Percentiles rank a stretch among this genome's conserved stretches.
phyloP scores from a whole-genome alignment of 2,797 vertebrate genomes.

The Phylloscopus collybita region DNA sequence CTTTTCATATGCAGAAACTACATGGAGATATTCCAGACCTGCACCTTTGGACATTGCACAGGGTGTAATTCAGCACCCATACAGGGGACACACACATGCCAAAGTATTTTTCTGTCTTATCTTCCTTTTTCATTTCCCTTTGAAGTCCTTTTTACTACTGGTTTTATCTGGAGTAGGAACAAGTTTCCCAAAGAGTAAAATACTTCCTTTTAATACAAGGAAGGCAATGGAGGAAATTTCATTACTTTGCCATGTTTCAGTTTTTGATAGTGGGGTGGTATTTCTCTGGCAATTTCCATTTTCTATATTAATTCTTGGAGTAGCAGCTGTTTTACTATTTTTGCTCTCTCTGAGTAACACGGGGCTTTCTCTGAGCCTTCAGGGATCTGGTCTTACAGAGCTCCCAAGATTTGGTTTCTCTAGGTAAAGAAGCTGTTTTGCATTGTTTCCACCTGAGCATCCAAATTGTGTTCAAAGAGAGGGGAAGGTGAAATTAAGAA shows the following conservation, averaged over 20 bases:
- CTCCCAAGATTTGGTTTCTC: not conserved
- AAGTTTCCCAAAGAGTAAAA: not conserved
- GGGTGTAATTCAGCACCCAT: not conserved
- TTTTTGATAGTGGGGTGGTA: not conserved
- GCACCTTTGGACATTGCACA: not conserved
- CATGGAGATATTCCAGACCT: not conserved
- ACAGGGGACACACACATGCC: fast-evolving
- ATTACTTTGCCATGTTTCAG: not conserved
- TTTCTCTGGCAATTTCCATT: not conserved
- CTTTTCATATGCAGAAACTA: not conserved
- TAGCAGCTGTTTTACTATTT: not conserved
- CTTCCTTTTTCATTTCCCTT: not conserved
- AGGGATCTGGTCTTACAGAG: not conserved
- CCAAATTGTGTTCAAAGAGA: not conserved
- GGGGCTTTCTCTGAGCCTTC: not conserved
- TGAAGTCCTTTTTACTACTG: not conserved
- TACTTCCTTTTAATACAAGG: not conserved
- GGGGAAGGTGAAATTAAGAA: not conserved
- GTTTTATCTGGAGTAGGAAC: not conserved
- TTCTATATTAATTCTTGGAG: not conserved
- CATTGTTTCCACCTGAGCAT: not conserved
- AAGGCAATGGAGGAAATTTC: not conserved
- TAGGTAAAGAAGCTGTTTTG: not conserved
- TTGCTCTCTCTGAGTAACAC: not conserved
- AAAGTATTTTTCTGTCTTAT: not conserved